A percentile compares a stretch with the other conserved stretches of the same genome.
Conservation (phyloP, 2,113 vertebrate species). For the Xenotilapia leptura region DNA sequence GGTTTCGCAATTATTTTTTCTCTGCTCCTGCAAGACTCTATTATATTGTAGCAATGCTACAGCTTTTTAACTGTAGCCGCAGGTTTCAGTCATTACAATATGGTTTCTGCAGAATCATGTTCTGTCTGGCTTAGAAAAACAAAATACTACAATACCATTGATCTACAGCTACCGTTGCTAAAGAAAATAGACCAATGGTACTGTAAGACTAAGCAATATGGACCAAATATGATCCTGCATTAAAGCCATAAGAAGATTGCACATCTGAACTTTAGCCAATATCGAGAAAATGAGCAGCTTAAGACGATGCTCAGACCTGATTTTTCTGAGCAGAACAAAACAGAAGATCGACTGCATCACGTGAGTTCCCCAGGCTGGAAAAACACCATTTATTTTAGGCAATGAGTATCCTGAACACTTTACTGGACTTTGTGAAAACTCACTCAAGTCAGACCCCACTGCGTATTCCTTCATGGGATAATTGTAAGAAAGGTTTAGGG, state of each 20-base stretch:
- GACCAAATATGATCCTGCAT: background rate
- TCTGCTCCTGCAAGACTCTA: background rate
- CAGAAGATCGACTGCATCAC: background rate
- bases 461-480: background rate
- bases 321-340: background rate
- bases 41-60: background rate
- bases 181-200: background rate
- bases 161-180: background rate
- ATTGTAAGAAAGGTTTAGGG: background rate
- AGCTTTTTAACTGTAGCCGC: background rate
- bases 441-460: background rate
- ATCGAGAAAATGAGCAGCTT: background rate
- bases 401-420: background rate
- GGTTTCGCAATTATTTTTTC: background rate
- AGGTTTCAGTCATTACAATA: background rate
- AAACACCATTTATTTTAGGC: background rate
- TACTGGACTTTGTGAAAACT: background rate
- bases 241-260: background rate
- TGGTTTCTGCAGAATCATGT: background rate
- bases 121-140: background rate
- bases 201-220: background rate
- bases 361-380: background rate
- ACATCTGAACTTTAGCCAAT: background rate
- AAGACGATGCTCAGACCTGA: background rate
- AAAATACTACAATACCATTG: background rate